Base-by-base conservation (phyloP, 2,113 vertebrate genomes). In the Pica pica region DNA sequence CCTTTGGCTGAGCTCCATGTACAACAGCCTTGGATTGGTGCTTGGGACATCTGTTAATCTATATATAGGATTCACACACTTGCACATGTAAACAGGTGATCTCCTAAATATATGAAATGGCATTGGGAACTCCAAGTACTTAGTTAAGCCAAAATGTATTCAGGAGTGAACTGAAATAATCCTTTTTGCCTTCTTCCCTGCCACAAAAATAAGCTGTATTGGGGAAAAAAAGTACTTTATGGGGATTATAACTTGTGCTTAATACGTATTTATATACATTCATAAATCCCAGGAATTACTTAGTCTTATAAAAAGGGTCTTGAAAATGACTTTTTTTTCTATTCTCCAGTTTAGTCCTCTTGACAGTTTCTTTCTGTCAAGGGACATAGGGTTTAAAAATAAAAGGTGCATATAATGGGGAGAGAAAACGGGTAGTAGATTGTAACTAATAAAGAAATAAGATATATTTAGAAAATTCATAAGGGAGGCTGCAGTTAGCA, bases 21-120 rank as follows among this genome's bases (percentile, higher is more conserved):
- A 27, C 90, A 83, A 28, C 73, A 90, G 88, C 83, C 73, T 92
- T 92, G 90, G 90, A 87, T 88, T 92, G 92, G 78, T 84, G 90
- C 92, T 94, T 77, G 87, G 94, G 91, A 87, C 95, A 97, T 97
- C 94, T 97, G 93, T 92, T 95, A 80, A 83, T 95, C 95, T 98
- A 94, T 97, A 87, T 96, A 96, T 94, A 97, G 96, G 87, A 86
- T 96, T 83, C 83, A 95, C 61, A 92, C 93, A 95, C 76, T 97
- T 88, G 90, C 50, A 55, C 61, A 96, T 21, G 92, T 97, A 93
- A 97, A 96, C 96, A 97, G 93, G 78, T 96, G 95, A 95, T 93
- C 84, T 79, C 93, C 97, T 97, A 96, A 96, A 97, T 95, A 94
- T 93, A 89, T 93, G 78, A 93, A 93, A 91, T 95, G 83, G 67